Base-by-base conservation (phyloP, 1,140 invertebrate species). In the Octopus bimaculoides region DNA sequence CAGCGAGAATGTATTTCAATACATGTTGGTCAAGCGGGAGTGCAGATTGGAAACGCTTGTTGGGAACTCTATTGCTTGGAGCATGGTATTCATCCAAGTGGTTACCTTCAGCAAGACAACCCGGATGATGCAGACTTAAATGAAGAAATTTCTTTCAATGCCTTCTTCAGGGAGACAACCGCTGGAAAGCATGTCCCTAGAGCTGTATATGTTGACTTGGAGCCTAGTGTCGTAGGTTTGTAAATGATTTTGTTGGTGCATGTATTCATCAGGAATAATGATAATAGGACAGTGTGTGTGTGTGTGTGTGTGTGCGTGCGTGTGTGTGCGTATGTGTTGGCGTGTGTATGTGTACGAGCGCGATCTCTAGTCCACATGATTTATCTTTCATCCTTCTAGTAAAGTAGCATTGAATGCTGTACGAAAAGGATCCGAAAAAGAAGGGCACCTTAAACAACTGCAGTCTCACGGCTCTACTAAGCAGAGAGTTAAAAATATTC, bases 41-140 rank as follows among this genome's bases (percentile, higher is more conserved):
- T 96, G 5, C 96, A 97, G 91, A 96, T 96, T 87, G 96, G 95
- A 82, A 96, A 96, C 88, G 94, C 94, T 77, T 93, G 92, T 85
- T 93, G 92, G 92, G 96, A 97, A 88, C 91, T 97, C 78, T 97
- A 87, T 80, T 87, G 86, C 66, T 84, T 93, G 90, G 92, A 96
- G 89, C 95, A 96, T 90, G 95, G 95, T 55, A 96, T 97, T 87
- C 95, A 96, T 86, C 95, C 95, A 61, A 95, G 96, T 90, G 95
- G 95, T 5, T 91, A 92, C 54, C 85, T 90, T 81, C 84, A 83
- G 78, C 83, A 83, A 81, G 85, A 88, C 9, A 88, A 86, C 77
- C 80, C 81, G 5, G 82, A 85, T 83, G 75, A 5, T 17, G 14
- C 9, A 6, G 66, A n/a, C 66, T 17, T 12, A 6, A 92, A 91